Evolutionary conservation across 2,797 vertebrate species (phyloP).

Genomic region (Xenops minutus): DNA sequence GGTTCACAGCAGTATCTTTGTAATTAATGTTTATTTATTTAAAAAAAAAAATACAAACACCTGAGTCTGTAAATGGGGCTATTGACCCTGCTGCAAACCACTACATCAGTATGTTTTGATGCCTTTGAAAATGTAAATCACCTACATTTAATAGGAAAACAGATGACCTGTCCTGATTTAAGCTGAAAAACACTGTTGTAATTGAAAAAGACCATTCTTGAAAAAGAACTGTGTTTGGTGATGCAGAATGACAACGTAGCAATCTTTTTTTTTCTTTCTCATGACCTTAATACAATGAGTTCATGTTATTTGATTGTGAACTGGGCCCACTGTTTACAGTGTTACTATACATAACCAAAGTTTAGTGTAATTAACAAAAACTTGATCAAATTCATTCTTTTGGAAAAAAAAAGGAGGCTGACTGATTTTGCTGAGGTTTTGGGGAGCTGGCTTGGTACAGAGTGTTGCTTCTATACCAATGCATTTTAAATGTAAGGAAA

Average conservation of each 20-base stretch:
- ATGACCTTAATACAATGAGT: background rate
- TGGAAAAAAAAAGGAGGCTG: background rate
- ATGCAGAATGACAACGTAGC: background rate
- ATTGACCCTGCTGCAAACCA: background rate
- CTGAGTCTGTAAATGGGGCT: background rate
- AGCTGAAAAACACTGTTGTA: background rate
- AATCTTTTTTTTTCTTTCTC: background rate
- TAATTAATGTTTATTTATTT: background rate
- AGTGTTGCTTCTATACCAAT: background rate
- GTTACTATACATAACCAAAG: conserved; percentile 21
- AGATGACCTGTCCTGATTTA: background rate
- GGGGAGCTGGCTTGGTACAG: background rate
- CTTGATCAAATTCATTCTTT: background rate
- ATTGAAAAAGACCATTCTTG: background rate
- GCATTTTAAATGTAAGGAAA: background rate
- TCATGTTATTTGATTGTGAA: conserved; percentile 23
- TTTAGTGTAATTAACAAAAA: conserved; percentile 3
- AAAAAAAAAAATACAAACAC: background rate
- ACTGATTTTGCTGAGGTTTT: background rate
- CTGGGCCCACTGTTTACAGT: conserved; percentile 52
- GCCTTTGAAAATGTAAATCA: background rate
- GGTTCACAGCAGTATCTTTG: conserved; percentile 49
- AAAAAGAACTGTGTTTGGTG: background rate
- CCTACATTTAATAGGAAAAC: background rate
- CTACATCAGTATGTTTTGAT: background rate